phyloP scores from a whole-genome alignment of 2,797 vertebrate species.

The Chaetophractus vellerosus region DNA sequence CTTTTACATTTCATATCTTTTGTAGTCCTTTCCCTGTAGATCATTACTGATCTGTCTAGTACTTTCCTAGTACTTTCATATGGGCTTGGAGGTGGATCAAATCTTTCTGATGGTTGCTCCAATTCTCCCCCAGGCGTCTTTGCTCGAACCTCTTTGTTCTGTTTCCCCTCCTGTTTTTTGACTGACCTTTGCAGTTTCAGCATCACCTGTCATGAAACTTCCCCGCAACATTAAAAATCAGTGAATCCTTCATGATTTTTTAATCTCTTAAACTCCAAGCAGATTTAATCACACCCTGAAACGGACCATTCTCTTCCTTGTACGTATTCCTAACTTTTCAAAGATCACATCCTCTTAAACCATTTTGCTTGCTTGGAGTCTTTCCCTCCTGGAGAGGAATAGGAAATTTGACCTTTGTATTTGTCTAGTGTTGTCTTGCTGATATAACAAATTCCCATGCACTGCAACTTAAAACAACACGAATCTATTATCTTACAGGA shows the following conservation, averaged over 20 bases:
- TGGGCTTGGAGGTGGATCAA: neutral
- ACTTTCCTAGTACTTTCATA: neutral
- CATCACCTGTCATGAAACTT: neutral
- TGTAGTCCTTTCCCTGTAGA: no score
- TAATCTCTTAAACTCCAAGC: neutral
- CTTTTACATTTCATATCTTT: neutral
- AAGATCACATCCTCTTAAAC: neutral
- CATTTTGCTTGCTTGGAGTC: neutral
- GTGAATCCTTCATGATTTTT: neutral
- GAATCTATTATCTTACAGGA: neutral
- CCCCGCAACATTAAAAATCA: neutral
- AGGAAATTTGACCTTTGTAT: neutral
- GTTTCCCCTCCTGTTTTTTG: neutral
- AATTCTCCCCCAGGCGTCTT: neutral
- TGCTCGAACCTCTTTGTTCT: neutral
- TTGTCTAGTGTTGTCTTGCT: neutral
- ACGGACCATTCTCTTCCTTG: neutral
- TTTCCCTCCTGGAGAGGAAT: neutral
- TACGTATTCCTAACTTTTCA: neutral
- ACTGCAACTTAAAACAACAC: neutral
- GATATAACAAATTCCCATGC: neutral
- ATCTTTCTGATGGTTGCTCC: neutral
- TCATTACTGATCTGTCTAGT: fast-evolving
- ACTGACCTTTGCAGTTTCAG: neutral
- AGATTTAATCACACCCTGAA: neutral